These are phyloP conservation scores for Capricornis sumatraensis DNA, from an alignment of 2,113 vertebrate species.

Conservation along the genomic window DNA sequence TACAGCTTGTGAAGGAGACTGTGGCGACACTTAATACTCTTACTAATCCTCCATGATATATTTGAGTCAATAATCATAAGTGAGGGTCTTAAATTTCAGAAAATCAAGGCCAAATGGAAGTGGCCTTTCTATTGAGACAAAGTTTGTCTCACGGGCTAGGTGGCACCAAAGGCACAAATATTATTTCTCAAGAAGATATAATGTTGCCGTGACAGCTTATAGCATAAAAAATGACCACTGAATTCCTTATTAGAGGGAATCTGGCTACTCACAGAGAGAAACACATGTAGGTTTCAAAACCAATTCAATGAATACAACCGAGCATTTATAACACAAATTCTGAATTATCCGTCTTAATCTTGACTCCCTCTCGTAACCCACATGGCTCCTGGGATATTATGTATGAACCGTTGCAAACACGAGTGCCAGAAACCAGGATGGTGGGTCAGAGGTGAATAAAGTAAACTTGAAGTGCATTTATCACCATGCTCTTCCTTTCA, in stretches of 20 bases:
- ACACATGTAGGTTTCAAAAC: neutral
- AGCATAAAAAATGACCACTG: neutral
- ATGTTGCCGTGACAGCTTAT: neutral
- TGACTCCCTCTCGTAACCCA: neutral
- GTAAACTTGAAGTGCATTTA: neutral
- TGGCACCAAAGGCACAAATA: neutral
- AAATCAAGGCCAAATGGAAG: neutral
- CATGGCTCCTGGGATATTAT: too few species aligned
- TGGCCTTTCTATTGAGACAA: neutral
- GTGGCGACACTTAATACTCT: neutral
- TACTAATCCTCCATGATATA: neutral
- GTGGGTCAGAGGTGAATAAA: neutral
- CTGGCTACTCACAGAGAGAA: neutral
- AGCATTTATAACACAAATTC: neutral
- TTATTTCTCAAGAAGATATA: slow-evolving; percentile 5
- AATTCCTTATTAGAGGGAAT: neutral
- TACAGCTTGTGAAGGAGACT: neutral
- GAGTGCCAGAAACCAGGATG: neutral
- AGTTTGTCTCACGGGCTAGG: neutral
- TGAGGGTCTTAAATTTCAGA: slow-evolving; percentile 24
- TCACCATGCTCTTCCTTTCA: neutral
- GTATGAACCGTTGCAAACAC: neutral
- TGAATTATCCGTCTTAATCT: neutral
- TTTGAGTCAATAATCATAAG: neutral
- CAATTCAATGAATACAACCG: neutral